Evolutionary conservation across 2,888 invertebrate genomes (phyloP).

Genomic region (Metellina segmentata): DNA sequence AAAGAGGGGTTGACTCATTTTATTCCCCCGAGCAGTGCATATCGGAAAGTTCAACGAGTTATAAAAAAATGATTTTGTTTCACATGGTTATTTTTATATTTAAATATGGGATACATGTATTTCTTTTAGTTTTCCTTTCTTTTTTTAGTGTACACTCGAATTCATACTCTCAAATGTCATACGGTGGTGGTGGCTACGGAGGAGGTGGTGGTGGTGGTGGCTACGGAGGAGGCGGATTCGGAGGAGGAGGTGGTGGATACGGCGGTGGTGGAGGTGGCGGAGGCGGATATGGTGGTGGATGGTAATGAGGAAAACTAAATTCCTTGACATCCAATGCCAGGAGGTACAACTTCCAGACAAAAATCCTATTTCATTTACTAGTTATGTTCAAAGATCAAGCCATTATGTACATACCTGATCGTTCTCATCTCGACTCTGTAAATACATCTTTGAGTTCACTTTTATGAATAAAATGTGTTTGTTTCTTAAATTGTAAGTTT

Average conservation of each 20-base stretch:
- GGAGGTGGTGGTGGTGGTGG: slow-evolving; percentile 25
- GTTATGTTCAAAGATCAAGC: neutral
- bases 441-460: neutral
- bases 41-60: too few relatives aligned
- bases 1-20: too few relatives aligned
- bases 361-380: too few relatives aligned
- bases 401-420: slow-evolving; percentile 17
- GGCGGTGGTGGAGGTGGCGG: slow-evolving; percentile 34
- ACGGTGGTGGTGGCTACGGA: neutral
- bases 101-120: too few relatives aligned
- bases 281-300: slow-evolving; percentile 43
- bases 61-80: too few relatives aligned
- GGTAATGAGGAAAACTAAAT: slow-evolving; percentile 5
- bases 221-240: slow-evolving; percentile 8
- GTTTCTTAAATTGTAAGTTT: neutral
- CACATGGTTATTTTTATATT: too few relatives aligned
- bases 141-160: slow-evolving; percentile 35
- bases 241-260: neutral
- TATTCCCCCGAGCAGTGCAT: too few relatives aligned
- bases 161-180: slow-evolving; percentile 24
- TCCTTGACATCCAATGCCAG: neutral
- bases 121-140: neutral
- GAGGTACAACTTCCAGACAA: too few relatives aligned
- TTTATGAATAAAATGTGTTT: neutral
- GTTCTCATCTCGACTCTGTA: slow-evolving; percentile 22